These are phyloP conservation scores for Guaruba guarouba DNA, from an alignment of 2,113 vertebrate species.

Conservation along the genomic window DNA sequence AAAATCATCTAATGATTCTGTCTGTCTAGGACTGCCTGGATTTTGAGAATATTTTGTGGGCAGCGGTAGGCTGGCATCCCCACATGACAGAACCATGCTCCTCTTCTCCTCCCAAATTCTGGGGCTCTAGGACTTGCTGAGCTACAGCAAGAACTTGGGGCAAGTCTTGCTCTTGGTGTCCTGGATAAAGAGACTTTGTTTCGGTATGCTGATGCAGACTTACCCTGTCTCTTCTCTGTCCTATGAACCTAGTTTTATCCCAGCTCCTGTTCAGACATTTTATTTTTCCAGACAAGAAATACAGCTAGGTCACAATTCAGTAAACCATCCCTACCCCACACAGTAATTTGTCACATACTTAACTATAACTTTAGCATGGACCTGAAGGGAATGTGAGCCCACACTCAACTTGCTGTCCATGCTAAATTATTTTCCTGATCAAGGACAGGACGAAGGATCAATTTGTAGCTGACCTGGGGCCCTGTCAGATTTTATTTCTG, in stretches of 20 bases:
- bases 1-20: not conserved
- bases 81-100: accelerated
- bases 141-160: not conserved
- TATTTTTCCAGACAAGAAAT: not conserved
- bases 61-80: not conserved
- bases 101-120: not conserved
- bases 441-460: not conserved
- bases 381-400: not conserved
- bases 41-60: not conserved
- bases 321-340: not conserved
- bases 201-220: not conserved
- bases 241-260: not conserved
- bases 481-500: not conserved
- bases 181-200: not conserved
- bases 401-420: not conserved
- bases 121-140: not conserved
- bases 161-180: not conserved
- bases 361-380: not conserved
- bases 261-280: not conserved
- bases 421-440: not conserved
- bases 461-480: not conserved
- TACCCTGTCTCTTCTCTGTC: not conserved
- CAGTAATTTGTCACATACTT: not conserved
- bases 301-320: not conserved
- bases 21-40: not conserved